phyloP scores from a whole-genome alignment of 2,113 vertebrate species.

The Coturnix japonica region DNA sequence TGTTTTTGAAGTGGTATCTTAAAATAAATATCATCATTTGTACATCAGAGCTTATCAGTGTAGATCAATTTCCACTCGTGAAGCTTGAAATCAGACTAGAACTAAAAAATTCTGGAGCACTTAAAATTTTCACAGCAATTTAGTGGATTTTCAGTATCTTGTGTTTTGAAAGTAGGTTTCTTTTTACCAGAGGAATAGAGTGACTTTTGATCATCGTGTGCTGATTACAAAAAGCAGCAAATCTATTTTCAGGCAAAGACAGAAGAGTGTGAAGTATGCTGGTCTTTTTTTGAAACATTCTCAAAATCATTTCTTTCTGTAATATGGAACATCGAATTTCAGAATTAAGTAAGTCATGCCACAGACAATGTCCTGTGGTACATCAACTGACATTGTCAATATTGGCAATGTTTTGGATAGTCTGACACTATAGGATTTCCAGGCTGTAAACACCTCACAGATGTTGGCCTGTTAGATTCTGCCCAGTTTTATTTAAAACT shows the following conservation, averaged over 20 bases:
- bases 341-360: not conserved
- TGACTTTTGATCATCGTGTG: not conserved
- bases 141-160: not conserved
- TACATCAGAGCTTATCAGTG: not conserved
- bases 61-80: not conserved
- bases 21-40: not conserved
- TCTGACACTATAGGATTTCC: not conserved
- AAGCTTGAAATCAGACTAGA: not conserved
- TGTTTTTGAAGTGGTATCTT: not conserved
- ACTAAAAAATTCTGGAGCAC: not conserved
- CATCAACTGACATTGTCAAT: not conserved
- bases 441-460: not conserved
- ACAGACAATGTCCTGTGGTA: not conserved
- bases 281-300: not conserved
- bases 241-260: not conserved
- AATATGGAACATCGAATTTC: not conserved
- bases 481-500: not conserved
- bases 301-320: not conserved
- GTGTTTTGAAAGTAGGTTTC: not conserved
- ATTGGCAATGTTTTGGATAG: not conserved
- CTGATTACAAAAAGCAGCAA: not conserved
- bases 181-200: not conserved
- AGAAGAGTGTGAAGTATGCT: not conserved
- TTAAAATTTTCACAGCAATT: not conserved
- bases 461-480: not conserved